A percentile compares a stretch with the other conserved stretches of the same genome.
Evolutionary conservation across 2,113 vertebrate genomes (phyloP).

Genomic region (Tenrec ecaudatus): DNA sequence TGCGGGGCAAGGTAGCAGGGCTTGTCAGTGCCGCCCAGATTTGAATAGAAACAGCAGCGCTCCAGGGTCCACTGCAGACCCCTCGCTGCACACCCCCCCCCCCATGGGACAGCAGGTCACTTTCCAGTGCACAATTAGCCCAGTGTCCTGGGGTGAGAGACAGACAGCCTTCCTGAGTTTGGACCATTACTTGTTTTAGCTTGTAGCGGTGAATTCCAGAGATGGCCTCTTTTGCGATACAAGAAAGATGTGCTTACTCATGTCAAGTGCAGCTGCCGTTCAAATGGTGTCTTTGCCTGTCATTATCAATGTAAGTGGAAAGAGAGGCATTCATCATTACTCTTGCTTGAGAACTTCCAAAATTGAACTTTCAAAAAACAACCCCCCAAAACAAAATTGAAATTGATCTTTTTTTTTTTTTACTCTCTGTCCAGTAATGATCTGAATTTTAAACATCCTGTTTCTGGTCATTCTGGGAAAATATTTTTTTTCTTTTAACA

Average conservation of each 20-base stretch:
- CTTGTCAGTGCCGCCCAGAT: background rate
- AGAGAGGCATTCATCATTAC: background rate
- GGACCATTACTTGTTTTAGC: constrained; percentile 41
- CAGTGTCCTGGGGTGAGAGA: constrained; percentile 21
- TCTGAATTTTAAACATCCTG: background rate
- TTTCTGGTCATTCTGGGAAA: constrained; percentile 40
- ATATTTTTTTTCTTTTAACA: background rate
- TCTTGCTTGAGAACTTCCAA: constrained; percentile 11
- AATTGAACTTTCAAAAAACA: background rate
- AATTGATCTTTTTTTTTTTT: background rate
- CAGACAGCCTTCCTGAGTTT: constrained; percentile 11
- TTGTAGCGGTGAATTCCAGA: constrained; percentile 23
- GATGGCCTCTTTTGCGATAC: background rate
- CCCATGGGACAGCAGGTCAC: background rate
- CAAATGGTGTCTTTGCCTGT: constrained; percentile 3
- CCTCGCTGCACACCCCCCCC: background rate
- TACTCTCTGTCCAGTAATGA: background rate
- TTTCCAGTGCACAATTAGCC: background rate
- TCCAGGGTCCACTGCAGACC: too few relatives aligned
- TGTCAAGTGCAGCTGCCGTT: background rate
- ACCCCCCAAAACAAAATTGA: too few relatives aligned
- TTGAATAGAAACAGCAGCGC: background rate
- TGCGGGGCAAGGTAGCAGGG: background rate
- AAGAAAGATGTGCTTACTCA: constrained; percentile 36
- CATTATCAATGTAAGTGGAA: constrained; percentile 16